Evolutionary conservation across 2,888 invertebrate genomes (phyloP).

Genomic region (Rhaphigaster nebulosa): DNA sequence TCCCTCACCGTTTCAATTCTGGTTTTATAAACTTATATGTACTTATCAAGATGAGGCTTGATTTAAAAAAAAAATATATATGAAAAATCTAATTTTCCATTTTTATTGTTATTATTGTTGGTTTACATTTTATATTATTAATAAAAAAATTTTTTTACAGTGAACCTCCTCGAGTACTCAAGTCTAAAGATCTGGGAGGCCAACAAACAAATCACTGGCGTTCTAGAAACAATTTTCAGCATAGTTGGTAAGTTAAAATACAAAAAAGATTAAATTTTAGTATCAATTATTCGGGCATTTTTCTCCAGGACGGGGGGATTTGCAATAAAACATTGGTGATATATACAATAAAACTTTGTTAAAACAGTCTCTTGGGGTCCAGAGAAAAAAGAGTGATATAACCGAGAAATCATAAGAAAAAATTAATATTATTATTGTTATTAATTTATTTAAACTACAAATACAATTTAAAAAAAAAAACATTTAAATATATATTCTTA

Average conservation of each 20-base stretch:
- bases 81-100: background rate
- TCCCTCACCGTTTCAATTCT: too few species aligned
- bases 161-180: slow-evolving; percentile 82
- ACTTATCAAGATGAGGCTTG: too few species aligned
- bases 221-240: background rate
- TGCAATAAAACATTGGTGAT: too few species aligned
- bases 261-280: background rate
- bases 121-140: background rate
- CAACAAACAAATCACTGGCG: background rate
- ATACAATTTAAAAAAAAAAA: too few species aligned
- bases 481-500: too few species aligned
- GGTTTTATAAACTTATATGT: too few species aligned
- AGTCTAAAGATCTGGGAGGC: slow-evolving; percentile 76
- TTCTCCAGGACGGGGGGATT: background rate
- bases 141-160: background rate
- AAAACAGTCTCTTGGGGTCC: too few species aligned
- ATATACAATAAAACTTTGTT: too few species aligned
- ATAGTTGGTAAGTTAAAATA: background rate
- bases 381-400: too few species aligned
- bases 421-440: too few species aligned
- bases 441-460: too few species aligned
- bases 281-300: background rate
- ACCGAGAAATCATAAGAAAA: too few species aligned
- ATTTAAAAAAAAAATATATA: background rate
- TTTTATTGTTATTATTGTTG: background rate